phyloP scores from a whole-genome alignment of 2,797 vertebrate species.

The Ataeniobius toweri region DNA sequence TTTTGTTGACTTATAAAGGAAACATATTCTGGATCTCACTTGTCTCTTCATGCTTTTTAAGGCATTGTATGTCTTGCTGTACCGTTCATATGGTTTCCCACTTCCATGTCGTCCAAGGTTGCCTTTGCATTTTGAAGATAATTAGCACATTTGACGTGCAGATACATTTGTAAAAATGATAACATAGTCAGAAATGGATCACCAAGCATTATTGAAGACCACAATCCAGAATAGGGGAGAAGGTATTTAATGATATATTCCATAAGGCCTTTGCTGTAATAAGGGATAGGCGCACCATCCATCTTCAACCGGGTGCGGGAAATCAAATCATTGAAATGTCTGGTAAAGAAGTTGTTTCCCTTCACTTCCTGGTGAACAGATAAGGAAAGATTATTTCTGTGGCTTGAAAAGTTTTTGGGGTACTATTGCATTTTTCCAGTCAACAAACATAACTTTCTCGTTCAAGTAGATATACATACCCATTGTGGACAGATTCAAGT shows the following conservation, averaged over 20 bases:
- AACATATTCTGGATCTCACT: too few species aligned
- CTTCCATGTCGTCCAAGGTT: neutral
- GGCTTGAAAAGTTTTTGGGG: too few species aligned
- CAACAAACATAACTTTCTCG: too few species aligned
- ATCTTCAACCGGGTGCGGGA: neutral
- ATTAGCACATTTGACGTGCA: too few species aligned
- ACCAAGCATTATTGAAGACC: neutral
- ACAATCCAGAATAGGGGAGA: neutral
- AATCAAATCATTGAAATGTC: neutral
- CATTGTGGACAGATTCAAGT: too few species aligned
- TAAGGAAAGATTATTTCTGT: too few species aligned
- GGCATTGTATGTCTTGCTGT: too few species aligned
- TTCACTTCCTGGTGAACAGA: neutral
- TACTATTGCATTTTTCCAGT: too few species aligned
- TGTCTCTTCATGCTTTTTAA: too few species aligned
- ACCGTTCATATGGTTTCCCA: too few species aligned
- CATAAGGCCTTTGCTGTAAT: neutral
- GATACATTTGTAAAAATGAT: neutral
- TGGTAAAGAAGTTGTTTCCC: neutral
- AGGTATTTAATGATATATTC: neutral
- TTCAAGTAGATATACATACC: too few species aligned
- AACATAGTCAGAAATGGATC: neutral
- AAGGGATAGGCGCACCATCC: neutral
- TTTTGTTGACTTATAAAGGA: too few species aligned
- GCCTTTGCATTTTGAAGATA: neutral